phyloP scores from a whole-genome alignment of 2,797 vertebrate species.

The Arrhamphus sclerolepis region DNA sequence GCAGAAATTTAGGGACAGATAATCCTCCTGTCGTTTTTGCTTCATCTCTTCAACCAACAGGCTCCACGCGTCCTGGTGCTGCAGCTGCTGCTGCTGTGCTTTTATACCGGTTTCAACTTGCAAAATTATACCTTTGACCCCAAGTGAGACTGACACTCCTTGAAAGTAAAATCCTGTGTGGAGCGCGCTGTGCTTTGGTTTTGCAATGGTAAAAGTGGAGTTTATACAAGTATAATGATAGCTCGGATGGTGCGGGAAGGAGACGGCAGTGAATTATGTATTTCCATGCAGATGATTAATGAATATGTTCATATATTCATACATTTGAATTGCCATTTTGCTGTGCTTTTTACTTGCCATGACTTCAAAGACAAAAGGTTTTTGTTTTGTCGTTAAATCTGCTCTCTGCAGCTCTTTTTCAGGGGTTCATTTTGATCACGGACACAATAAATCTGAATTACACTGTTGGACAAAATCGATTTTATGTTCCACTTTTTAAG shows the following conservation, averaged over 20 bases:
- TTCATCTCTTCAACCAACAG: conserved; percentile 14
- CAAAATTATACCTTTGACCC: conserved; percentile 79
- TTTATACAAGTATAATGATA: conserved; percentile 83
- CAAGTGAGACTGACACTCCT: conserved; percentile 77
- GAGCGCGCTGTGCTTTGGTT: conserved; percentile 50
- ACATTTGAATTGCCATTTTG: conserved; percentile 61
- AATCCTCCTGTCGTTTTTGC: conserved; percentile 9
- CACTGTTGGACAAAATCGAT: neutral
- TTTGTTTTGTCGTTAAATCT: conserved; percentile 12
- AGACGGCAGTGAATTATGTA: conserved; percentile 76
- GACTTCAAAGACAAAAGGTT: conserved; percentile 15
- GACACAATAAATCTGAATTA: too few species aligned
- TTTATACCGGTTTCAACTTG: conserved; percentile 77
- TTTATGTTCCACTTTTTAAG: neutral
- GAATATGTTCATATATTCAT: conserved; percentile 79
- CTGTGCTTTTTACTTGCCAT: conserved; percentile 32
- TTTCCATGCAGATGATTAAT: conserved; percentile 73
- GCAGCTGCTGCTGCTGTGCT: conserved; percentile 46
- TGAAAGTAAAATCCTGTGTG: conserved; percentile 73
- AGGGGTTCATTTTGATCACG: neutral
- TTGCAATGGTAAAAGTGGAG: conserved; percentile 77
- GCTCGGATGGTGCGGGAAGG: conserved; percentile 56
- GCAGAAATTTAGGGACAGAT: neutral
- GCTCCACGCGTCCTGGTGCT: conserved; percentile 37
- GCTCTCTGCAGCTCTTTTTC: neutral